Evolutionary conservation across 2,888 invertebrate species (phyloP).

Genomic region (Branchipolynoe longqiensis): DNA sequence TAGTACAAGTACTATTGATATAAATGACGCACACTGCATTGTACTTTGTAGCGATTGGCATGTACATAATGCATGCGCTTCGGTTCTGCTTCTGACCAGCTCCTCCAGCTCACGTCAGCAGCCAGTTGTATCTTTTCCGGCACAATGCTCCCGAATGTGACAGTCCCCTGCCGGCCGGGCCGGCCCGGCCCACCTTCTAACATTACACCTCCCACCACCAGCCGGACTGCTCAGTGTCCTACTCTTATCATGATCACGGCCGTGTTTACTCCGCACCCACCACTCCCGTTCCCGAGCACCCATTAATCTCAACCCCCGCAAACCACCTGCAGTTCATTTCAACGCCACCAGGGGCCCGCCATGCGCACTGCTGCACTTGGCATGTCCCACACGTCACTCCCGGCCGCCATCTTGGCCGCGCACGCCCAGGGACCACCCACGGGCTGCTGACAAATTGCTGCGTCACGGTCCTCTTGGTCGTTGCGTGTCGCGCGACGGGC

Average conservation of each 20-base stretch:
- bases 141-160: too few species aligned
- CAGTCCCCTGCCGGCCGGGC: too few species aligned
- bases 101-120: too few species aligned
- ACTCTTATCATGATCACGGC: conserved; percentile 18
- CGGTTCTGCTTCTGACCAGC: too few species aligned
- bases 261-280: background rate
- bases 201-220: background rate
- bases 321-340: conserved; percentile 54
- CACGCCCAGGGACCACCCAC: conserved; percentile 48
- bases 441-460: conserved; percentile 33
- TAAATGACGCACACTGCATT: too few species aligned
- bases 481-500: background rate
- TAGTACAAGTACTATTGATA: too few species aligned
- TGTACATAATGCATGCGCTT: too few species aligned
- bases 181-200: too few species aligned
- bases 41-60: too few species aligned
- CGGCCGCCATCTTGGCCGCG: conserved; percentile 10
- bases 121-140: too few species aligned
- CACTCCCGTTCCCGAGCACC: too few species aligned
- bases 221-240: background rate
- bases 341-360: conserved; percentile 33
- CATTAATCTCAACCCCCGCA: conserved; percentile 14
- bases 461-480: background rate
- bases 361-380: background rate
- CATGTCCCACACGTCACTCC: conserved; percentile 13